Evolutionary conservation across 1,140 invertebrate genomes (phyloP), one percentile per base, ranked within the genome.

Genomic region (Bombus superbus): DNA sequence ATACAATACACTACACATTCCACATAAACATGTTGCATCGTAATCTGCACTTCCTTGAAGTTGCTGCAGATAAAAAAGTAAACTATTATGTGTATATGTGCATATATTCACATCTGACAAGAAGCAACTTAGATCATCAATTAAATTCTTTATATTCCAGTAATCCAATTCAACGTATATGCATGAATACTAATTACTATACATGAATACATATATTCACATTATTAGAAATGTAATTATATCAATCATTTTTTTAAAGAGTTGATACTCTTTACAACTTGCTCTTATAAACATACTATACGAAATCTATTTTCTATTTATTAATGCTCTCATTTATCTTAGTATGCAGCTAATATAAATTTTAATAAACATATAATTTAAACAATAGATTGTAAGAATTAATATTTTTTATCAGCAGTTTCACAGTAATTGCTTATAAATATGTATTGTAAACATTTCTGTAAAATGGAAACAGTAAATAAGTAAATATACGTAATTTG

Each of bases 1-100:
- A 74, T 79, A 84, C 38, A 79, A 84, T 62, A 62, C 40, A 83
- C 42, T 44, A 18, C 18, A 40, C 42, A 53, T 83, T 47, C 15
- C 42, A 57, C 32, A 83, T 78, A 86, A 85, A 83, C 81, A 86
- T 44, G 38, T 69, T 38, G 62, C 28, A 47, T 47, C 79, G 47
- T 72, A 81, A 69, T 66, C 57, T 74, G 4, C 9, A 85, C 40
- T 81, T 72, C 47, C 83, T 81, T 85, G 83, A 85, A 85, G 83
- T 85, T 85, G 83, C 35, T 80, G 69, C 42, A 47, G 10, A 72
- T 57, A 44, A 53, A 81, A 81, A 40, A 80, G 47, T 80, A 80
- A 81, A 73, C 77, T 66, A 66, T 40, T 47, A 22, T 72, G 0
- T 42, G 18, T 32, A 13, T 73, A 22, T 42, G 2, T 32, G 8